Percentiles rank a stretch among this genome's conserved stretches.
These are phyloP conservation scores for Silurus glanis DNA, from an alignment of 2,113 vertebrate species.

Conservation along the genomic window DNA sequence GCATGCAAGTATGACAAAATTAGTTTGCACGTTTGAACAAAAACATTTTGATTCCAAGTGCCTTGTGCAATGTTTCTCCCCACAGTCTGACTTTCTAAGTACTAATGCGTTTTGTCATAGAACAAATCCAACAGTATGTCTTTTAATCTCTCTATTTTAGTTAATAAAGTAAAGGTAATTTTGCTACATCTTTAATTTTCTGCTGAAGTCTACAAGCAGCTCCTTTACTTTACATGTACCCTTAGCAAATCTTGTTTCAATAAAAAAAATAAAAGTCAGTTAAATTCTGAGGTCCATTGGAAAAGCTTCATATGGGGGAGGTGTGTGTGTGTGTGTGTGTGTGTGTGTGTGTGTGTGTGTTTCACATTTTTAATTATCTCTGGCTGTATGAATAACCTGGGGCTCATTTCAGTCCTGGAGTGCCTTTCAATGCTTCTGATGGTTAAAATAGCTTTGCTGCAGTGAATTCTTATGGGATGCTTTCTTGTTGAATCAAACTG, in stretches of 20 bases:
- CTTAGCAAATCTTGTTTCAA: conserved; percentile 50
- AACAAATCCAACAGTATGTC: conserved; percentile 39
- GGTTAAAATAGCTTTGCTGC: conserved; percentile 38
- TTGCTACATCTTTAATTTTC: conserved; percentile 39
- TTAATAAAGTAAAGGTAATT: conserved; percentile 33
- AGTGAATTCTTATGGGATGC: not conserved
- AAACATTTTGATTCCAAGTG: not conserved
- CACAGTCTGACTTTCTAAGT: conserved; percentile 10
- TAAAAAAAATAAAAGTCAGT: conserved; percentile 47
- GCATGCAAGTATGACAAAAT: not conserved
- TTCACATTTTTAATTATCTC: conserved; percentile 59
- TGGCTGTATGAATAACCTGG: conserved; percentile 50
- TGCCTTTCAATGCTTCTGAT: conserved; percentile 24
- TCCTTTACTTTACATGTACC: not conserved
- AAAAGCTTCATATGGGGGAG: conserved; percentile 34
- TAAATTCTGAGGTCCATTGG: conserved; percentile 34
- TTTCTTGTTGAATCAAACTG: not conserved
- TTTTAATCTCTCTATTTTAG: conserved; percentile 30
- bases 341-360: conserved; percentile 27
- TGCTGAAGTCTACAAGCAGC: conserved; percentile 29
- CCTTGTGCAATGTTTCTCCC: not conserved
- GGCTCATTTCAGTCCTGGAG: conserved; percentile 43
- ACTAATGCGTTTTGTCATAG: conserved; percentile 25
- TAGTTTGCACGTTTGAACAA: not conserved
- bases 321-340: conserved; percentile 26